Conservation (phyloP, 2,888 invertebrate genomes). For the Scaptomyza tumidula region DNA sequence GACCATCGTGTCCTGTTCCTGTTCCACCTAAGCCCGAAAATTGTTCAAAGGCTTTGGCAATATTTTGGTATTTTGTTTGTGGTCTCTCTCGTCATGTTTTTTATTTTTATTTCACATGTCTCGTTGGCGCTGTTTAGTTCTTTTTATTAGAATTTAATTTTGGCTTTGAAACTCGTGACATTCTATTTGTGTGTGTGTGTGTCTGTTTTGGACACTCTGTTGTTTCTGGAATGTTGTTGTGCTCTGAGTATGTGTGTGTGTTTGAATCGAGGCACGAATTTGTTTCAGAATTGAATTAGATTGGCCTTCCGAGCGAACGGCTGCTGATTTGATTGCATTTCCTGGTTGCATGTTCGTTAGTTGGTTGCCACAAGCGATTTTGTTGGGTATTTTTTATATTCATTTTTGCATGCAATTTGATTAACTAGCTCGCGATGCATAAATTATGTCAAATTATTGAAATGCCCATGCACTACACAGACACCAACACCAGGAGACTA, state of each 20-base stretch:
- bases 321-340: constrained; percentile 78
- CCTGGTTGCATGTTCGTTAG: constrained; percentile 40
- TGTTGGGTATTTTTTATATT: constrained; percentile 36
- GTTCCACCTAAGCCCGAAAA: constrained; percentile 49
- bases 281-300: constrained; percentile 76
- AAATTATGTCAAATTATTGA: constrained; percentile 67
- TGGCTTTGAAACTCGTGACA: constrained; percentile 66
- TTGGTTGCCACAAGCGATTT: constrained; percentile 42
- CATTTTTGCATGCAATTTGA: constrained; percentile 71
- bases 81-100: background rate
- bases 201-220: constrained; percentile 31
- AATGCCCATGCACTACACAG: constrained; percentile 4
- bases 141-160: constrained; percentile 60
- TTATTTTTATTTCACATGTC: constrained; percentile 25
- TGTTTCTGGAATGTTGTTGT: background rate
- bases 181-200: constrained; percentile 46
- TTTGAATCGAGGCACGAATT: constrained; percentile 59
- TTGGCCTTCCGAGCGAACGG: constrained; percentile 61
- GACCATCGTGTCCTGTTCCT: constrained; percentile 64
- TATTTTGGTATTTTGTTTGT: constrained; percentile 23
- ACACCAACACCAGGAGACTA: too few species aligned
- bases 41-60: constrained; percentile 38
- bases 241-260: constrained; percentile 20
- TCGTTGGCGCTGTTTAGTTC: constrained; percentile 23
- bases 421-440: constrained; percentile 65